These are phyloP conservation scores for Ricordea florida DNA, from an alignment of 92 coral and sea anemone species.

Conservation along the genomic window DNA sequence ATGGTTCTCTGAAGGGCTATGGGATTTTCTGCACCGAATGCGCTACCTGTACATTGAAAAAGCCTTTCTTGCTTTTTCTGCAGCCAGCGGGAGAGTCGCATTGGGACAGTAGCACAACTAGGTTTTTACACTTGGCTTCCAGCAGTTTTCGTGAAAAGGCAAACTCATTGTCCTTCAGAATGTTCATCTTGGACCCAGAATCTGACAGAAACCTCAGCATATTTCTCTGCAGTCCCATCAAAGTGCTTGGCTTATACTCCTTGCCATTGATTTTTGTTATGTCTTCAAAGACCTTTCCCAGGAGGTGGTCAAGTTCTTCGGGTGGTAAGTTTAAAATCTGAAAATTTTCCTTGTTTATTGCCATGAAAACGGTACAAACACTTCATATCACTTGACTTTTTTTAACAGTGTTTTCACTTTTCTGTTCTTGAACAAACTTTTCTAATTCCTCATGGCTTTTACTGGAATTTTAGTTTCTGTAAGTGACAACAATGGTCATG, in stretches of 20 bases:
- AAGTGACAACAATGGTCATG: too few species aligned
- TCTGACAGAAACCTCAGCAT: slow-evolving; percentile 38
- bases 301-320: slow-evolving; percentile 22
- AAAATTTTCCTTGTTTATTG: slow-evolving; percentile 8
- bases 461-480: background rate
- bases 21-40: background rate
- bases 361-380: slow-evolving; percentile 24
- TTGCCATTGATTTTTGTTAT: slow-evolving; percentile 32
- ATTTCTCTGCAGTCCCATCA: slow-evolving; percentile 41
- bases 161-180: slow-evolving; percentile 48
- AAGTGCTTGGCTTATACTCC: slow-evolving; percentile 33
- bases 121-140: slow-evolving; percentile 49
- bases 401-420: background rate
- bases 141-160: slow-evolving; percentile 37
- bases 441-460: slow-evolving; percentile 23
- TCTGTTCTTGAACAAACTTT: slow-evolving; percentile 2
- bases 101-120: slow-evolving; percentile 10
- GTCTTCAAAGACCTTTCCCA: slow-evolving; percentile 23
- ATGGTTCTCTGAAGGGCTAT: slow-evolving; percentile 20
- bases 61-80: slow-evolving; percentile 30
- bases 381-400: slow-evolving; percentile 3
- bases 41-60: too few species aligned
- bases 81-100: slow-evolving; percentile 13
- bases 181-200: slow-evolving; percentile 30
- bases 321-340: slow-evolving; percentile 38